Evolutionary conservation across 1,140 invertebrate species (phyloP).

Genomic region (Cherax destructor): DNA sequence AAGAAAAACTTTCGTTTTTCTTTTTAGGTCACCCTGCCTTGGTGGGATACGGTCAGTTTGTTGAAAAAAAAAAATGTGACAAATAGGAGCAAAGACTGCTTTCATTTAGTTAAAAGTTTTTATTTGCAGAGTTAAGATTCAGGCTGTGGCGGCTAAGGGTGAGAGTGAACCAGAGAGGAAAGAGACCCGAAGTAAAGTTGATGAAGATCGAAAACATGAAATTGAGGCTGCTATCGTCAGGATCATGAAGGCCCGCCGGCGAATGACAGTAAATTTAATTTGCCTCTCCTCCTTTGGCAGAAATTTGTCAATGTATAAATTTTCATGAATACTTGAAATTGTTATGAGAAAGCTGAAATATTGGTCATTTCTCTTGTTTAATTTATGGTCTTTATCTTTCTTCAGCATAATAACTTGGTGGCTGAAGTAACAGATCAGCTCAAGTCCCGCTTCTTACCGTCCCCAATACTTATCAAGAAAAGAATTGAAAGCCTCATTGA

Average conservation of each 20-base stretch:
- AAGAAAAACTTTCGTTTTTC: no score
- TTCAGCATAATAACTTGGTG: conserved; percentile 93
- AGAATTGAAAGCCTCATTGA: conserved; percentile 99
- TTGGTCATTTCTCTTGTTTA: conserved; percentile 31
- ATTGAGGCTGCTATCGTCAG: conserved; percentile 99
- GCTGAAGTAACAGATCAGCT: conserved; percentile 98
- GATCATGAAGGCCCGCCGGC: conserved; percentile 98
- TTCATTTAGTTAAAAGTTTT: neutral
- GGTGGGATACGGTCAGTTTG: no score
- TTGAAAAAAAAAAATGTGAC: no score
- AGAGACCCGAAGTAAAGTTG: conserved; percentile 98
- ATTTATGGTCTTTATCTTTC: conserved; percentile 53
- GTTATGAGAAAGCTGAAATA: conserved; percentile 25
- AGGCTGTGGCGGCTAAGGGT: conserved; percentile 96
- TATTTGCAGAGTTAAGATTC: conserved; percentile 88
- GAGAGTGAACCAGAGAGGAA: conserved; percentile 98
- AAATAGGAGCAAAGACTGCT: no score
- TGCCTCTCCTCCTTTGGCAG: no score
- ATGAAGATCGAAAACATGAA: conserved; percentile 99
- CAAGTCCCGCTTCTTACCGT: conserved; percentile 96
- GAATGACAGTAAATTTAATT: conserved; percentile 78
- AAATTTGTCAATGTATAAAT: conserved; percentile 72
- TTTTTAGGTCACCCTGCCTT: no score
- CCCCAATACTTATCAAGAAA: conserved; percentile 98
- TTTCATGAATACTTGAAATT: no score